Conservation (phyloP, 2,113 vertebrate genomes). For the Thunnus maccoyii region DNA sequence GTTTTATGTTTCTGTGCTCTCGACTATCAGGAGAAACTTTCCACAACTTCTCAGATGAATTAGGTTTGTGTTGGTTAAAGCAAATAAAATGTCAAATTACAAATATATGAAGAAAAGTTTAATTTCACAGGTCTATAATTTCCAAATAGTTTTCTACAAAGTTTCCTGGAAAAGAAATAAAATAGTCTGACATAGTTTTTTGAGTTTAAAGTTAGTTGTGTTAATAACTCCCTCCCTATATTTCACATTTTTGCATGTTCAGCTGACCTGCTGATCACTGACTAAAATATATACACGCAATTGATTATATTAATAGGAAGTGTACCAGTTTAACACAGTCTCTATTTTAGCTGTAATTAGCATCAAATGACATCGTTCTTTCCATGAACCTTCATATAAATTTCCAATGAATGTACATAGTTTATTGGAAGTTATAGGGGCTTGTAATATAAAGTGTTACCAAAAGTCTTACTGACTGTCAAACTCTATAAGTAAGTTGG, state of each 20-base stretch:
- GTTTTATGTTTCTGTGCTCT: neutral
- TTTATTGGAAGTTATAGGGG: neutral
- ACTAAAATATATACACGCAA: conserved; percentile 14
- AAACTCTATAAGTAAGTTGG: too few relatives aligned
- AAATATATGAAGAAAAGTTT: neutral
- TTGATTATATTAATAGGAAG: conserved; percentile 19
- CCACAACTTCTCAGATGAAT: conserved; percentile 13
- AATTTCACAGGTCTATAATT: neutral
- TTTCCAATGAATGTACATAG: neutral
- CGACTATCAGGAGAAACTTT: neutral
- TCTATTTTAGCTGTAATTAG: conserved; percentile 12
- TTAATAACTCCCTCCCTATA: too few relatives aligned
- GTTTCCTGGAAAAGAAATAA: too few relatives aligned
- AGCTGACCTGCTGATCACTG: neutral
- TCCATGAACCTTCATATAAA: neutral
- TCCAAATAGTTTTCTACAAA: too few relatives aligned
- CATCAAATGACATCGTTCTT: neutral
- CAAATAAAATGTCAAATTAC: neutral
- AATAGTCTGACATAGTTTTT: too few relatives aligned
- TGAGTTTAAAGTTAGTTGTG: too few relatives aligned
- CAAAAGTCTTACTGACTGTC: too few relatives aligned
- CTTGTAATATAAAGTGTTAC: neutral
- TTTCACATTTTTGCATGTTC: neutral
- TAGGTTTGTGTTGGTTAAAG: neutral
- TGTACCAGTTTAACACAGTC: neutral